Evolutionary conservation across 2,888 invertebrate genomes (phyloP).

Genomic region (Iphiclides podalirius): DNA sequence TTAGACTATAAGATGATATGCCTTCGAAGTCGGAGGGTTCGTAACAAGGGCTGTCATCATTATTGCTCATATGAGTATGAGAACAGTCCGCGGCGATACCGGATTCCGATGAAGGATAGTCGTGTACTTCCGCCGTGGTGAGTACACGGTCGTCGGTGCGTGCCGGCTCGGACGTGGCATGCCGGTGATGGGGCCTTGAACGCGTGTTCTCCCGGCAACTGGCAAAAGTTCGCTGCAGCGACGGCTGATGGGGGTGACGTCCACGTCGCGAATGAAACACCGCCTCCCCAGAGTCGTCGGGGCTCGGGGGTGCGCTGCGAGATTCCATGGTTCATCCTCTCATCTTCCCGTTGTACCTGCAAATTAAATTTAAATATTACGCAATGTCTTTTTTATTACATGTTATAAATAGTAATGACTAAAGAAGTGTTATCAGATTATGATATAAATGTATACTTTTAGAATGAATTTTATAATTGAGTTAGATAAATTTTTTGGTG

Average conservation of each 20-base stretch:
- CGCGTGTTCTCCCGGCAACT: constrained; percentile 67
- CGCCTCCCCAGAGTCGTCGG: constrained; percentile 79
- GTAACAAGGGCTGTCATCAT: constrained; percentile 71
- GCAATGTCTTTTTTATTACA: too few species aligned
- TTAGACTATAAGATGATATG: constrained; percentile 64
- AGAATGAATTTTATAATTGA: too few species aligned
- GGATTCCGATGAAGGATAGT: constrained; percentile 77
- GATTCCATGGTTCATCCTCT: constrained; percentile 79
- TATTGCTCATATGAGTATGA: constrained; percentile 68
- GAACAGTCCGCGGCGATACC: constrained; percentile 76
- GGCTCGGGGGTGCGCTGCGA: constrained; percentile 80
- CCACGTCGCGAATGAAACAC: constrained; percentile 89
- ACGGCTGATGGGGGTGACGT: constrained; percentile 81
- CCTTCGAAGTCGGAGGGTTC: constrained; percentile 72
- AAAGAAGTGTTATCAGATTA: too few species aligned
- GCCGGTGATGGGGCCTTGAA: constrained; percentile 66
- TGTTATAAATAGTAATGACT: too few species aligned
- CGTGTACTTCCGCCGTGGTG: constrained; percentile 73
- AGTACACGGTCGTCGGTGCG: constrained; percentile 71
- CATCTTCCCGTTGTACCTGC: constrained; percentile 60
- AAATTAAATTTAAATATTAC: too few species aligned
- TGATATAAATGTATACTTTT: neutral
- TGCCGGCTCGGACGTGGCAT: constrained; percentile 70
- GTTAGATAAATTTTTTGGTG: too few species aligned
- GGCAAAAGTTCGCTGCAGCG: constrained; percentile 68